A percentile compares a stretch with the other conserved stretches of the same genome.
These are phyloP conservation scores for Murina feae DNA, from an alignment of 2,113 vertebrate species.

Conservation along the genomic window DNA sequence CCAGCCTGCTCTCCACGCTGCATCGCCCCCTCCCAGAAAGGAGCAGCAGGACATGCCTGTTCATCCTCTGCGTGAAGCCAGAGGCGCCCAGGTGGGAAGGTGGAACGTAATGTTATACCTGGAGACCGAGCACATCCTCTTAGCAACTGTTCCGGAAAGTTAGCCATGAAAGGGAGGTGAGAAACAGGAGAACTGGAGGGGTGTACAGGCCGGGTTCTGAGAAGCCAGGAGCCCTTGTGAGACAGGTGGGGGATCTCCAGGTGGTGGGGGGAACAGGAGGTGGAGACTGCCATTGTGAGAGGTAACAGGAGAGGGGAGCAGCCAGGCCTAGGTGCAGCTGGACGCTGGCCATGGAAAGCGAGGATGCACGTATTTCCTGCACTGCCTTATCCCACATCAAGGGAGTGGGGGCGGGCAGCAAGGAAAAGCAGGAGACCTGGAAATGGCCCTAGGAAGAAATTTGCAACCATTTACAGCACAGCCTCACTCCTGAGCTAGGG, in stretches of 20 bases:
- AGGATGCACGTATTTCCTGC: background rate
- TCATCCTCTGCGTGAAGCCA: background rate
- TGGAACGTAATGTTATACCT: background rate
- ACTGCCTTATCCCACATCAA: background rate
- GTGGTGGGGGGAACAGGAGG: background rate
- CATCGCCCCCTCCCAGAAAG: background rate
- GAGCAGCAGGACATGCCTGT: background rate
- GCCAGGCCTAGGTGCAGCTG: background rate
- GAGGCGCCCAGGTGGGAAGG: background rate
- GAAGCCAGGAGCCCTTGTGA: background rate
- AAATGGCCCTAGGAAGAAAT: background rate
- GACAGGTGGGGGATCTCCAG: background rate
- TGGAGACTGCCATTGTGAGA: background rate
- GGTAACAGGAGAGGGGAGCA: background rate
- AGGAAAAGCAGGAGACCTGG: background rate
- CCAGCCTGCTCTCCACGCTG: background rate
- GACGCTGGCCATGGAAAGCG: background rate
- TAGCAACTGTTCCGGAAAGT: background rate
- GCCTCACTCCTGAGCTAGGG: background rate
- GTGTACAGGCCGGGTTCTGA: background rate
- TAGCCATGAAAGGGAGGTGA: background rate
- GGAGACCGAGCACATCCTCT: background rate
- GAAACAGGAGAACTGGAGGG: background rate
- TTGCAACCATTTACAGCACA: background rate
- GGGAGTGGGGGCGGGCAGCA: background rate